Percentiles rank a stretch among this genome's conserved stretches.
phyloP scores from a whole-genome alignment of 1,140 invertebrate species.

The Diuraphis noxia region DNA sequence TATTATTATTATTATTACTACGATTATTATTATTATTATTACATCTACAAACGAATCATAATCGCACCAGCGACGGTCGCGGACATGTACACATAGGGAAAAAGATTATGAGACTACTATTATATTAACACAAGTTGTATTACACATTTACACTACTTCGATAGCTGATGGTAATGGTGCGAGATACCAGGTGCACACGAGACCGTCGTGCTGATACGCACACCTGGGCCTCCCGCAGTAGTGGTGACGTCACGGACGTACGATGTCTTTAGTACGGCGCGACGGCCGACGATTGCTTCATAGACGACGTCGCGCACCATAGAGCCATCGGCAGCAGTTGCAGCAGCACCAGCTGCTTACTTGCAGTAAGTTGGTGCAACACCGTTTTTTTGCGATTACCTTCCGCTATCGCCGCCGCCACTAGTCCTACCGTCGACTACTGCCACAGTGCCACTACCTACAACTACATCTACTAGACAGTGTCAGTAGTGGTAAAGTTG shows the following conservation, averaged over 20 bases:
- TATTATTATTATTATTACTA: background rate
- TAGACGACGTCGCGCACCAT: background rate
- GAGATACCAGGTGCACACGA: conserved; percentile 40
- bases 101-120: conserved; percentile 48
- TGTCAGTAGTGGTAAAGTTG: too few relatives aligned
- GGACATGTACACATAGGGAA: conserved; percentile 43
- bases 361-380: background rate
- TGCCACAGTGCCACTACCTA: background rate
- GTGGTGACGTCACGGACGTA: conserved; percentile 43
- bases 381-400: background rate
- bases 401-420: too few relatives aligned
- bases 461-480: background rate
- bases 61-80: conserved; percentile 19
- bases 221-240: conserved; percentile 31
- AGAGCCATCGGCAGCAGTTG: background rate
- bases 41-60: conserved; percentile 46
- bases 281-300: background rate
- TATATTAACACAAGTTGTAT: conserved; percentile 30
- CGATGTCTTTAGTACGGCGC: background rate
- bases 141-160: conserved; percentile 5
- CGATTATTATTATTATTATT: background rate
- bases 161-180: conserved; percentile 33
- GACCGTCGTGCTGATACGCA: conserved; percentile 33
- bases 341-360: too few relatives aligned
- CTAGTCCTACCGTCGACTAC: background rate